These are phyloP conservation scores for Erythrocercus mccallii DNA, from an alignment of 2,113 vertebrate genomes.

Conservation along the genomic window DNA sequence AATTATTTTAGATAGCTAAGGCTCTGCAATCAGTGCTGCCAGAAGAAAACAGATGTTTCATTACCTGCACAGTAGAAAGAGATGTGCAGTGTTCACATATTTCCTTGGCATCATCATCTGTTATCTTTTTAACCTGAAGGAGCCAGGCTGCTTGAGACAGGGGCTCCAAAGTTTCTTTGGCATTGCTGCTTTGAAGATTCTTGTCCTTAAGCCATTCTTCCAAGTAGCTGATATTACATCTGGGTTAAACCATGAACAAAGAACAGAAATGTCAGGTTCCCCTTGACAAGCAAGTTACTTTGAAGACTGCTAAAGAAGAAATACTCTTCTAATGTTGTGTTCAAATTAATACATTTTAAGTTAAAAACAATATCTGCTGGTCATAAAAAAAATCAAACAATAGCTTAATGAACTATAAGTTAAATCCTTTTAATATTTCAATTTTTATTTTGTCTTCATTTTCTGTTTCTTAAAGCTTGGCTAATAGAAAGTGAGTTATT, in stretches of 20 bases:
- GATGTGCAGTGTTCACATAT: conserved; percentile 85
- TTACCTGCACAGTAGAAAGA: conserved; percentile 90
- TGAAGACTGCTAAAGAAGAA: not conserved
- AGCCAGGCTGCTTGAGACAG: conserved; percentile 93
- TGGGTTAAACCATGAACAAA: conserved; percentile 34
- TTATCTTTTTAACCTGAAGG: conserved; percentile 94
- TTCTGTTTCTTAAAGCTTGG: not conserved
- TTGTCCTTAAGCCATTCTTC: conserved; percentile 98
- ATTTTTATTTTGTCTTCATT: not conserved
- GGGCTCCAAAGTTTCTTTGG: conserved; percentile 88
- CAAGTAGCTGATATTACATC: conserved; percentile 96
- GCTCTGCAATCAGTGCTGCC: not conserved
- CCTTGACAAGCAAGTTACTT: not conserved
- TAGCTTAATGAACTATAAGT: not conserved
- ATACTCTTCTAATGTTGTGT: not conserved
- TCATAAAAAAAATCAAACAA: not conserved
- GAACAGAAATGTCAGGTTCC: not conserved
- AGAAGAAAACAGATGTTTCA: not conserved
- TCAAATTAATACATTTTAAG: not conserved
- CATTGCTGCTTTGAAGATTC: conserved; percentile 80
- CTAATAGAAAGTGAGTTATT: not conserved
- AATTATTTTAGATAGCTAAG: not conserved
- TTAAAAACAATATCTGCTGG: not conserved
- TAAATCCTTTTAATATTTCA: not conserved
- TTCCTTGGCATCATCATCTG: conserved; percentile 88